Percentiles rank a stretch among this genome's conserved stretches.
phyloP scores from a whole-genome alignment of 2,888 invertebrate genomes.

The Thumatha senex region DNA sequence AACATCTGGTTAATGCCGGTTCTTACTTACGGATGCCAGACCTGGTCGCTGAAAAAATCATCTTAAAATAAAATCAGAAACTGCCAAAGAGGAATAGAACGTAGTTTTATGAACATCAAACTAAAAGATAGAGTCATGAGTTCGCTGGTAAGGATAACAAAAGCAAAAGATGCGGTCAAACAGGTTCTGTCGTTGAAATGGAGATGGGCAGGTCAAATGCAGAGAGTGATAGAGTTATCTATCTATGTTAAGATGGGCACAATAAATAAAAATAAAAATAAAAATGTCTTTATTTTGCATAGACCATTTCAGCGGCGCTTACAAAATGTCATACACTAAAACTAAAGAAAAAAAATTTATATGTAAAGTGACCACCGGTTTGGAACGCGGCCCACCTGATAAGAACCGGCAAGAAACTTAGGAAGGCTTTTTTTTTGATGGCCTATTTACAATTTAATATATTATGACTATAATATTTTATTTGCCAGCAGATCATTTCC shows the following conservation, averaged over 20 bases:
- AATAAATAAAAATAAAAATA: constrained; percentile 4
- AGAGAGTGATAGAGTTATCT: no score
- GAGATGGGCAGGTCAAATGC: constrained; percentile 11
- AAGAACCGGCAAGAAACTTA: no score
- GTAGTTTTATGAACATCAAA: constrained; percentile 8
- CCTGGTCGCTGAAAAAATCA: constrained; percentile 1
- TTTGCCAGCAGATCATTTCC: no score
- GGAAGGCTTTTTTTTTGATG: no score
- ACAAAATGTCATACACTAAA: no score
- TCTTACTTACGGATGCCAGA: constrained; percentile 7
- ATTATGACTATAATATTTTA: no score
- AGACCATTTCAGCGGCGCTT: no score
- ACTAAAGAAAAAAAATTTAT: no score
- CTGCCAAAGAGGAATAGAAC: constrained; percentile 8
- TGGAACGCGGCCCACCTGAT: no score
- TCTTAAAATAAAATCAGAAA: constrained; percentile 2
- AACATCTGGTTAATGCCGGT: background rate
- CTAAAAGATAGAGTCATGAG: constrained; percentile 4
- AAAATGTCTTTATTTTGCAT: no score
- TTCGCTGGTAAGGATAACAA: constrained; percentile 2
- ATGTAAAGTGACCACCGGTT: no score
- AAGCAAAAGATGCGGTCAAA: constrained; percentile 3
- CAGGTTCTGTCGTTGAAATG: constrained; percentile 6
- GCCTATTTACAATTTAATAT: no score
- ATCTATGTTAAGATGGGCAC: constrained; percentile 1